Conservation (phyloP, 1,140 invertebrate genomes). For the Euborellia annulipes region DNA sequence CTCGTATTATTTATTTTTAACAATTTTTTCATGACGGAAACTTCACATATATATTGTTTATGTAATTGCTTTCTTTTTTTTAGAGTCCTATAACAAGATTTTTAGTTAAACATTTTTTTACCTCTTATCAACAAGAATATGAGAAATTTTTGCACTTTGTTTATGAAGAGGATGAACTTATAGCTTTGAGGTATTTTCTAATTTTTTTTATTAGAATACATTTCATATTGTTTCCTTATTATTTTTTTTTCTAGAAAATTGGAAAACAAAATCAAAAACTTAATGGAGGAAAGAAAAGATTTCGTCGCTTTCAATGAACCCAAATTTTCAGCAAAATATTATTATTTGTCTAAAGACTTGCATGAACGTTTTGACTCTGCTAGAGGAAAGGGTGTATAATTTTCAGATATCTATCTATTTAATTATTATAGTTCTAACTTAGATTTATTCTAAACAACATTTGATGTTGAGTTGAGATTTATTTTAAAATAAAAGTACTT, state of each 20-base stretch:
- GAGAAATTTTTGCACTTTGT: conserved; percentile 58
- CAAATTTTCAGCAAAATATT: conserved; percentile 49
- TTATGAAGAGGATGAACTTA: conserved; percentile 46
- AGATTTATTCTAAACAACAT: too few species aligned
- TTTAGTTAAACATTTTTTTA: conserved; percentile 45
- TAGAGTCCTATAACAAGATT: conserved; percentile 72
- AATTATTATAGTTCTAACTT: too few species aligned
- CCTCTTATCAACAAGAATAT: conserved; percentile 57
- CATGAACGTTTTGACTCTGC: background rate
- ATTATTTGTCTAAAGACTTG: conserved; percentile 26
- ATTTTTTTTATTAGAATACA: background rate
- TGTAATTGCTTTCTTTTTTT: conserved; percentile 23
- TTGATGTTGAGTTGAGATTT: too few species aligned
- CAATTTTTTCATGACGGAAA: too few species aligned
- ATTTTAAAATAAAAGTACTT: too few species aligned
- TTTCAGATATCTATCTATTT: too few species aligned
- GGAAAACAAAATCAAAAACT: conserved; percentile 43
- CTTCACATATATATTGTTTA: too few species aligned
- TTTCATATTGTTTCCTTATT: conserved; percentile 4
- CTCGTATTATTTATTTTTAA: too few species aligned
- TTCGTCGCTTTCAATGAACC: conserved; percentile 73
- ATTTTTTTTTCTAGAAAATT: conserved; percentile 34
- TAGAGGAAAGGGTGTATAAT: too few species aligned
- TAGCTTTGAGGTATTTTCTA: background rate
- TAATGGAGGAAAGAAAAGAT: conserved; percentile 61